These are phyloP conservation scores for Apotomis capreana DNA, from an alignment of 2,888 invertebrate genomes.

Conservation along the genomic window DNA sequence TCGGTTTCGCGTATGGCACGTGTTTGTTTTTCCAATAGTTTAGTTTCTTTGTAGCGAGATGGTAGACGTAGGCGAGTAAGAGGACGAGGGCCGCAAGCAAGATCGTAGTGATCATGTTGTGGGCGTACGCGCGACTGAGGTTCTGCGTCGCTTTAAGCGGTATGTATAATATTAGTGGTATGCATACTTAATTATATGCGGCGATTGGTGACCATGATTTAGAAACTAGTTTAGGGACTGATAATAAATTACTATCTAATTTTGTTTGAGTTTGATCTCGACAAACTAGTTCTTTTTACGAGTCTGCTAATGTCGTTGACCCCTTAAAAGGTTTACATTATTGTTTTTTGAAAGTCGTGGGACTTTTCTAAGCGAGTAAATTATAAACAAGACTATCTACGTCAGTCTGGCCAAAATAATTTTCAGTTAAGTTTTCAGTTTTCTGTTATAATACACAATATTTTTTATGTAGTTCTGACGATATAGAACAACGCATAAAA, in stretches of 20 bases:
- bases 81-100: constrained; percentile 3
- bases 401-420: too few relatives aligned
- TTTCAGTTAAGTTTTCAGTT: too few relatives aligned
- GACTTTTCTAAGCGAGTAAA: too few relatives aligned
- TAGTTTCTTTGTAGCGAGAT: constrained; percentile 27
- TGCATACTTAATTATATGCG: background rate
- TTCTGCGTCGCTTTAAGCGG: background rate
- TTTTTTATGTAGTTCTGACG: too few relatives aligned
- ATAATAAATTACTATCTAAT: background rate
- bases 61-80: constrained; percentile 16
- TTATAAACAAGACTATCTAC: too few relatives aligned
- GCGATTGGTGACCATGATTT: constrained; percentile 30
- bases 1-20: constrained; percentile 53
- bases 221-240: constrained; percentile 14
- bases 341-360: too few relatives aligned
- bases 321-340: too few relatives aligned
- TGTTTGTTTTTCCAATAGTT: constrained; percentile 59
- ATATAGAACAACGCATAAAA: too few relatives aligned
- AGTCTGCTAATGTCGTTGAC: background rate
- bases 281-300: background rate
- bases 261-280: background rate
- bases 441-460: too few relatives aligned
- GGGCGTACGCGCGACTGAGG: background rate
- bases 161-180: background rate
- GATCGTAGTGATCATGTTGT: constrained; percentile 28